Evolutionary conservation across 2,113 vertebrate genomes (phyloP), one percentile per base, ranked within the genome.

Genomic region (Ammodytes dubius): DNA sequence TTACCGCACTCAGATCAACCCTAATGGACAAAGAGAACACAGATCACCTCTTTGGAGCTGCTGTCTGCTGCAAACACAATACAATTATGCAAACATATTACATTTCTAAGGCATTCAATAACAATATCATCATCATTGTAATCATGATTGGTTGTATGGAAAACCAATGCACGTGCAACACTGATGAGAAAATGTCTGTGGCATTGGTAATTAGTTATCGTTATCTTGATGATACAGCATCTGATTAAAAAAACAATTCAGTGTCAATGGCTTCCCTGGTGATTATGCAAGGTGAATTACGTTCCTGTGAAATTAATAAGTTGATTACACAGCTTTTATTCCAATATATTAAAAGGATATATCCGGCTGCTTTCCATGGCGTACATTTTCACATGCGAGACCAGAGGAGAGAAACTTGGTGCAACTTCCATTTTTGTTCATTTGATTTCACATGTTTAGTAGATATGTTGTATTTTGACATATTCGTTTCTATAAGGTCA

Each of bases 211-310:
- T 94, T 89, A 91, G 88, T 81, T 87, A 57, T 79, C 58, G 61
- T 79, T 87, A 85, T 85, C 76, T 68, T 87, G 81, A 92, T 91
- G 76, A 90, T 74, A 53, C 78, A 60, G 67, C 57, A 84, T 84
- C 76, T 88, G 76, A 92, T 90, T 88, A 87, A 57, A 88, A 92
- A 88, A 83, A 70, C 79, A 87, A 87, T 90, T 82, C 84, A 67
- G 77, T 72, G 64, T 85, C 82, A 88, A 59, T 72, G 77, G 76
- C 69, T 76, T 90, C 88, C 80, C 86, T 37, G 43, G 73, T 77
- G 84, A 88, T 90, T 82, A 83, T 74, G 59, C 58, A 77, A 84
- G 73, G 74, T 76, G 70, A 68, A 65, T 77, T 79, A 71, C 57
- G 58, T 75, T 67, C 58, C 68, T 73, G 27, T 56, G 80, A 89